Evolutionary conservation across 37 sponge, comb jelly and placozoan species (phyloP).

Genomic region (Corticium candelabrum): DNA sequence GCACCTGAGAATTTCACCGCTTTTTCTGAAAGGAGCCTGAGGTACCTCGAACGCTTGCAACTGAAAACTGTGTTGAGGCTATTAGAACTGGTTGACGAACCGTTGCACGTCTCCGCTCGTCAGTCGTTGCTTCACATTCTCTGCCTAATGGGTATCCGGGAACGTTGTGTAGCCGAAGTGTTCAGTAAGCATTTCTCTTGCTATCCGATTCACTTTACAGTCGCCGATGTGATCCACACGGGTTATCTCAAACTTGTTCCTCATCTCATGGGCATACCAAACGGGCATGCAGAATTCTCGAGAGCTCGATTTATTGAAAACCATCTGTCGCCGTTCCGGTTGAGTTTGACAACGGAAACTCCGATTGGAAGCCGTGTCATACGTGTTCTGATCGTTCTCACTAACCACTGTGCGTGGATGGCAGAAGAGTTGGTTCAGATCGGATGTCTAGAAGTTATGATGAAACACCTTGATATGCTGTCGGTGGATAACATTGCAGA

Average conservation of each 20-base stretch:
- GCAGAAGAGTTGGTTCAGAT: background rate
- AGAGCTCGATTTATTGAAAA: background rate
- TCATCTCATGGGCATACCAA: background rate
- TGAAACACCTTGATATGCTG: background rate
- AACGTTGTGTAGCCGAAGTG: background rate
- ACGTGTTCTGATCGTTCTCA: background rate
- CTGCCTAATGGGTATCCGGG: background rate
- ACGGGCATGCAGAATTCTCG: background rate
- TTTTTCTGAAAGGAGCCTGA: background rate
- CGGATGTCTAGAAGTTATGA: background rate
- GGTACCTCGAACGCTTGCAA: background rate
- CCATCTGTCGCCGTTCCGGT: background rate
- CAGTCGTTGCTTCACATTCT: constrained; percentile 2
- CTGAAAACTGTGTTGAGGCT: background rate
- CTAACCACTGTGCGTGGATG: constrained; percentile 1
- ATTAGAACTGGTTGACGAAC: background rate
- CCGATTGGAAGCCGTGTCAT: background rate
- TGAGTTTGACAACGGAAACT: background rate
- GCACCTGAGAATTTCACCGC: too few species aligned
- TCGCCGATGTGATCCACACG: background rate
- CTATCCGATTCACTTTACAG: background rate
- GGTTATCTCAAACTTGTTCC: background rate
- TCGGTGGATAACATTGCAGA: background rate
- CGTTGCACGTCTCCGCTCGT: background rate
- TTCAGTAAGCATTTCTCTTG: background rate